Evolutionary conservation across 2,113 vertebrate species (phyloP), one percentile per base, ranked within the genome.

Genomic region (Saimiri boliviensis): DNA sequence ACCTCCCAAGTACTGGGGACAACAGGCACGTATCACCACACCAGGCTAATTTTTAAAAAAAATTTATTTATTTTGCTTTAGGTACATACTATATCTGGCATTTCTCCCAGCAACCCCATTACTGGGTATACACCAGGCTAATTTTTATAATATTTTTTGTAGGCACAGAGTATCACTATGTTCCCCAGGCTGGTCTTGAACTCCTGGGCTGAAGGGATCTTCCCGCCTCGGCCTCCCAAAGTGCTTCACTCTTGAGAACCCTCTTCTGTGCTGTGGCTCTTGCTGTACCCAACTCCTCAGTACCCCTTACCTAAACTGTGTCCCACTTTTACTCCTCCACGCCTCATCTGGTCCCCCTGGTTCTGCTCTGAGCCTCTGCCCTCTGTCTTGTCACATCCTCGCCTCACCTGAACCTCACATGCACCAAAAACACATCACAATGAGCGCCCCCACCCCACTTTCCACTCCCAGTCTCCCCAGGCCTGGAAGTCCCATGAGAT

Each of bases 361-460:
- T 20, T 47, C 76, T 40, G 23, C 17, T 32, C 7, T 13, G 13
- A 23, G 35, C n/a, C 63, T 52, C 47, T 8, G 35, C 0, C 23
- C 74, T 52, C n/a, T 20, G 42, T 42, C 37, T 49, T 5, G 8
- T 49, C 60, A 27, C 5, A 12, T 9, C 45, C 35, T 21, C 20
- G 4, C 63, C 8, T 8, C 37, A 12, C 8, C 17, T 40, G 7
- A 86, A 47, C 14, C 56, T 47, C 42, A 23, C 52, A 25, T 1
- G 14, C 60, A 63, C 60, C 60, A 63, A 63, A 32, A 63, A 2
- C 60, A 32, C 2, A 0, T 14, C 60, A 63, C 2, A 0, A 17
- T 84, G 45, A 25, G 9, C 13, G 37, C 37, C 54, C 17, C 21
- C 60, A 9, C 52, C 40, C 30, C 73, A 37, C n/a, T 3, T 5